Evolutionary conservation across 2,888 invertebrate species (phyloP).

Genomic region (Adela reaumurella): DNA sequence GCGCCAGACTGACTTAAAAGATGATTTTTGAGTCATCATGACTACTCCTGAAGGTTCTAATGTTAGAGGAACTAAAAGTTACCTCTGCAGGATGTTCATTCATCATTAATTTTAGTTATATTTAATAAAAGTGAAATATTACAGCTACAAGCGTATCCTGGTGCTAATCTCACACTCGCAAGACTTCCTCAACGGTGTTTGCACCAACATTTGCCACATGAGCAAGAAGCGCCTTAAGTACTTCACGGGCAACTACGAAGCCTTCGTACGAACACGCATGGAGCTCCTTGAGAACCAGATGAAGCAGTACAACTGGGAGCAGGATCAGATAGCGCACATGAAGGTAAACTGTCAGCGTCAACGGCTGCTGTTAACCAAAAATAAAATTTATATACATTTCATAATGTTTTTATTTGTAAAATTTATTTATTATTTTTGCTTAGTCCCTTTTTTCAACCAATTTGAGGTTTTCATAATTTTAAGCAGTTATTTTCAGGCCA

Average conservation of each 20-base stretch:
- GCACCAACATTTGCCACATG: slow-evolving; percentile 95
- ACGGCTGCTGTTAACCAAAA: too few relatives aligned
- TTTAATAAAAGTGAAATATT: slow-evolving; percentile 11
- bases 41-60: too few relatives aligned
- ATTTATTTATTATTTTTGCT: too few relatives aligned
- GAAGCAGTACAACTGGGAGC: slow-evolving; percentile 99
- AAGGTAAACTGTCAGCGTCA: too few relatives aligned
- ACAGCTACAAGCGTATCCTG: slow-evolving; percentile 90
- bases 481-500: too few relatives aligned
- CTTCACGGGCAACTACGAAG: slow-evolving; percentile 96
- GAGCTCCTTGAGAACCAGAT: slow-evolving; percentile 97
- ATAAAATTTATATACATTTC: too few relatives aligned
- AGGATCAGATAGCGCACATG: slow-evolving; percentile 99
- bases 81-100: not conserved
- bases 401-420: too few relatives aligned
- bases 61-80: not conserved
- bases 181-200: slow-evolving; percentile 97
- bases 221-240: slow-evolving; percentile 90
- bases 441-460: too few relatives aligned
- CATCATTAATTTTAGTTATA: too few relatives aligned
- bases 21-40: too few relatives aligned
- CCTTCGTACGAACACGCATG: slow-evolving; percentile 88
- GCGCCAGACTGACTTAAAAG: too few relatives aligned
- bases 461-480: too few relatives aligned
- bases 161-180: slow-evolving; percentile 99